Percentiles rank a stretch among this genome's conserved stretches.
Conservation (phyloP, 2,113 vertebrate genomes). For the Dicaeum eximium region DNA sequence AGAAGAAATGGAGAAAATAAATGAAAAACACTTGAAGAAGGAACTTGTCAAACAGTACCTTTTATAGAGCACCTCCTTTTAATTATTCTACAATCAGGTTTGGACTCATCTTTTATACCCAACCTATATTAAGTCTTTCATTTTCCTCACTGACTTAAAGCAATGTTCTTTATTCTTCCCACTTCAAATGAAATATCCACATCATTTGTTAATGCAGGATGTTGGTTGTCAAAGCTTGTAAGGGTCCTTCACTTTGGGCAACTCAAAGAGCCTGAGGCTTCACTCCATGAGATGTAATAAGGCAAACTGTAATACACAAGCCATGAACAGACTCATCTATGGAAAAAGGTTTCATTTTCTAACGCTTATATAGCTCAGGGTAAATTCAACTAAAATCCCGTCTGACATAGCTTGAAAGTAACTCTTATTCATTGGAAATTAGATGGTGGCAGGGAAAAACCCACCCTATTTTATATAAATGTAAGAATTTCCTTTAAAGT, state of each 20-base stretch:
- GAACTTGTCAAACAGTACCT: neutral
- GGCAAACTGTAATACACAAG: slow-evolving; percentile 42
- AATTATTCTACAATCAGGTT: slow-evolving; percentile 56
- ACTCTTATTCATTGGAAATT: slow-evolving; percentile 81
- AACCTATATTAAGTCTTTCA: slow-evolving; percentile 54
- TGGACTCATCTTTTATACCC: slow-evolving; percentile 42
- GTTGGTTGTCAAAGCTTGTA: slow-evolving; percentile 39
- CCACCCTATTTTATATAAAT: slow-evolving; percentile 60
- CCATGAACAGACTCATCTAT: slow-evolving; percentile 25
- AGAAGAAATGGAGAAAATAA: neutral
- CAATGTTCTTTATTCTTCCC: slow-evolving; percentile 47
- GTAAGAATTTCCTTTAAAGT: slow-evolving; percentile 50
- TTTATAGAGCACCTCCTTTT: slow-evolving; percentile 18
- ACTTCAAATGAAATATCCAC: slow-evolving; percentile 65
- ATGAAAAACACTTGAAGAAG: slow-evolving; percentile 1
- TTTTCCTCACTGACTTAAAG: slow-evolving; percentile 51
- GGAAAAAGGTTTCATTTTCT: slow-evolving; percentile 45
- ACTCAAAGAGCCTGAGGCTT: slow-evolving; percentile 45
- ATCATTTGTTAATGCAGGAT: slow-evolving; percentile 61
- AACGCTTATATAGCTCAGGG: slow-evolving; percentile 52
- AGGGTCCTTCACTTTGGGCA: slow-evolving; percentile 49
- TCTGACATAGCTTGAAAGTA: slow-evolving; percentile 68
- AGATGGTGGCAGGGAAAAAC: slow-evolving; percentile 57
- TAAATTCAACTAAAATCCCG: slow-evolving; percentile 54
- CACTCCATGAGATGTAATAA: slow-evolving; percentile 46